Base-by-base conservation (phyloP, 2,113 vertebrate genomes). In the Sula dactylatra region DNA sequence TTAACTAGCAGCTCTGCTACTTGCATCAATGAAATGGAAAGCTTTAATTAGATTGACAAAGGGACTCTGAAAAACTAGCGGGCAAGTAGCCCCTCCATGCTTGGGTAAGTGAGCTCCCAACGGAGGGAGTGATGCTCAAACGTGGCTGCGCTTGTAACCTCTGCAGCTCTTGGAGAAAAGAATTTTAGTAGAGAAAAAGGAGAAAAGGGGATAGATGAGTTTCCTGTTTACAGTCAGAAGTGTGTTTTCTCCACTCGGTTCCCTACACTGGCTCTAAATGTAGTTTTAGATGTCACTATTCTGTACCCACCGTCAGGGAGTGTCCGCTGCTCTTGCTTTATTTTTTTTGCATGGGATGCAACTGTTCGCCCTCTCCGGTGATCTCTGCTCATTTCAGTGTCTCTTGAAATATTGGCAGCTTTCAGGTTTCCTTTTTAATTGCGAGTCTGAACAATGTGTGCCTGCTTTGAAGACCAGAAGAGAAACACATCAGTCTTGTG, bases 1-100 rank as follows among this genome's bases (percentile, higher is more conserved):
- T 77, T 93, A 94, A 95, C 95, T 93, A 93, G 87, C 52, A 94
- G 38, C 62, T 94, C 64, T 81, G 45, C 25, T 62, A 20, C 25
- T 92, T 1, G 1, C n/a, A 62, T 72, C 3, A 24, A 58, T 45
- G 74, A 86, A 62, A 14, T 6, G 2, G 77, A 65, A 80, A 90
- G 29, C 49, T 95, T 89, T 95, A 95, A 90, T 91, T 79, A 93
- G 66, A 22, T 12, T 49, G 20, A 49, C 82, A 86, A 67, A 65
- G 29, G 32, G 58, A 77, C 45, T 71, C 58, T 79, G 71, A 40
- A 80, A 82, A 93, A 26, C 6, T 4, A 36, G 7, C 31, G 13
- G 2, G 61, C 16, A 69, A 64, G n/a, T 36, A 56, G n/a, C 67
- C 45, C 31, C 40, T 92, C 21, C 4, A 21, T 49, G 54, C 22